Base-by-base conservation (phyloP, 2,888 invertebrate species). In the Pristionchus entomophagus region DNA sequence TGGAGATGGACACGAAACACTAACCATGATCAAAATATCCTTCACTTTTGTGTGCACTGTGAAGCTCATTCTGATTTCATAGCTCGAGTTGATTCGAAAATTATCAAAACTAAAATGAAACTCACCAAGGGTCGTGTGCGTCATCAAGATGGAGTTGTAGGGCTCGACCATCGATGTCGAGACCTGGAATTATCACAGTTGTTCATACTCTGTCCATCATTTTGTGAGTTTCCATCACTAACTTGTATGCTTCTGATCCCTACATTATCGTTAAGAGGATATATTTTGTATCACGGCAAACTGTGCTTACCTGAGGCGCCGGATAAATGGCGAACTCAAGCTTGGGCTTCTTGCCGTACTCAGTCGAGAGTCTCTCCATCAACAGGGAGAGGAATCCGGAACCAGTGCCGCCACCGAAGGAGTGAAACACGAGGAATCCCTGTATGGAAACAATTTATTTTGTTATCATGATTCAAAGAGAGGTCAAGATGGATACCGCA, bases 71-170 rank as follows among this genome's bases (percentile, higher is more conserved):
- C 45, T 6, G 14, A 10, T 14, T 6, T 45, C 8, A 45, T 10
- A 45, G 45, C 14, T 45, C 45, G 14, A 10, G 0, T 14, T n/a
- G 6, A 1, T 32, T 62, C 62, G 10, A 14, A 62, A 26, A 26
- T 29, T 0, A 22, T 51, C 6, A 51, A 3, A 22, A 53, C 22
- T 8, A 5, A 56, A 97, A 97, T 94, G 97, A 97, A 29, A 29
- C 73, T 45, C 26, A 73, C 73, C 73, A 86, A 95, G 91, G 87
- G 97, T 97, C 84, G 97, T 97, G 95, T 98, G 97, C 88, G 97
- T 97, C 94, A 97, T 97, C 93, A 97, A 91, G 86, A 98, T 97
- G 0, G 97, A 97, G 95, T 98, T 98, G 96, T 98, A 98, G 0
- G 97, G 97, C 94, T 97, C 97, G 59, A 97, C 97, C 45, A 97